Base-by-base conservation (phyloP, 2,888 invertebrate species). In the Vesta saturnalis region DNA sequence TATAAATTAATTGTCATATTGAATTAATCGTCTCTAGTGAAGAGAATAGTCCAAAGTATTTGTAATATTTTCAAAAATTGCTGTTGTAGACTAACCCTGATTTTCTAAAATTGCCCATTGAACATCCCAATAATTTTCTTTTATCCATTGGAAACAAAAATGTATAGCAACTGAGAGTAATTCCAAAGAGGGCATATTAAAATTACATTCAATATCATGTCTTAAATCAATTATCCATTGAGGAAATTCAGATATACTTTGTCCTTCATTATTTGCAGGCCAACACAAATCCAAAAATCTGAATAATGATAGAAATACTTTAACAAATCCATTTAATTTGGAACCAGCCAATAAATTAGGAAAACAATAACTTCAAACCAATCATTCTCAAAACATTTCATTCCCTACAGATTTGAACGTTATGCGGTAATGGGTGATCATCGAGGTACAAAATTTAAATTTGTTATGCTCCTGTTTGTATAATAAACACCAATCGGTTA, bases 191-290 rank as follows among this genome's bases (percentile, higher is more conserved):
- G 94, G 94, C 23, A 93, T 82, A 69, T 86, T 86, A 72, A 89
- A 87, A 61, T 88, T 88, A 80, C 95, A 95, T 22, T 94, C 91
- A 43, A 91, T 89, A 72, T 92, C 90, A 80, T 95, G 94, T 60
- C 95, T 86, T 60, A 95, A 81, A 72, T 91, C 89, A 4, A 94
- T 90, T 64, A 95, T 87, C 94, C 94, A 94, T 69, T 90, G 89
- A 0, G 95, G 94, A 46, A 95, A 87, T 47, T 89, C 90, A 66
- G 91, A 83, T 81, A 79, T 79, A 2, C 83, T 82, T 76, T 83
- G 83, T 65, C 76, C 77, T 15, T 78, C 80, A 62, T 73, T 78
- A n/a, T 67, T 77, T 79, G 4, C 82, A 79, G 16, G n/a, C n/a
- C 81, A 81, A 72, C 82, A 83, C 15, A 84, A 73, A 73, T 84